Evolutionary conservation across 2,797 vertebrate species (phyloP).

Genomic region (Lerista edwardsae): DNA sequence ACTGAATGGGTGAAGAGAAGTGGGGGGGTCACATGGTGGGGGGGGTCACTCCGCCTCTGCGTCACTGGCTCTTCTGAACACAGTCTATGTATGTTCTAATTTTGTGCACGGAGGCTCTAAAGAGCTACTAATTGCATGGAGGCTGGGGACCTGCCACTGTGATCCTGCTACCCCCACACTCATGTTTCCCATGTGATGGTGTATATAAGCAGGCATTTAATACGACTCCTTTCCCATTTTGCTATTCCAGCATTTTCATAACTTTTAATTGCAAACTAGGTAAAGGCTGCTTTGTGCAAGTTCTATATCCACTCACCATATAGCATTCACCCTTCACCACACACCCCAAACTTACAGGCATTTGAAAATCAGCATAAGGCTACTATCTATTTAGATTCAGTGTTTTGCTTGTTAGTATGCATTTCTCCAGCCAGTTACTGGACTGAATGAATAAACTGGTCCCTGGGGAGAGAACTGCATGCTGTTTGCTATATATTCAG

Average conservation of each 20-base stretch:
- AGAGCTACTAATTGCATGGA: too few relatives aligned
- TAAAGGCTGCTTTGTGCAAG: not conserved
- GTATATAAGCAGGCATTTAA: too few relatives aligned
- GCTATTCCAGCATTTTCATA: too few relatives aligned
- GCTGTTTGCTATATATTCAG: not conserved
- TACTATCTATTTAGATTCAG: not conserved
- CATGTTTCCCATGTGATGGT: too few relatives aligned
- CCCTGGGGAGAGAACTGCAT: not conserved
- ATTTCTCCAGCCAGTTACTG: not conserved
- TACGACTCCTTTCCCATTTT: too few relatives aligned
- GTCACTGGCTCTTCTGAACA: not conserved
- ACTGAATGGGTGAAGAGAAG: not conserved
- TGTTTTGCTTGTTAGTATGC: not conserved
- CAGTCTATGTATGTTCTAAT: not conserved
- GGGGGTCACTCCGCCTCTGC: too few relatives aligned
- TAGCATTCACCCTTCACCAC: not conserved
- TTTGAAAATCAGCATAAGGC: not conserved
- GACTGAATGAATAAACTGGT: not conserved
- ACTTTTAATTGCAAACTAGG: not conserved
- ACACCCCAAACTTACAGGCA: not conserved
- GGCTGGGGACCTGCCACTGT: too few relatives aligned
- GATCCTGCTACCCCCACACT: too few relatives aligned
- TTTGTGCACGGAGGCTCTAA: too few relatives aligned
- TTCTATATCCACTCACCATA: not conserved
- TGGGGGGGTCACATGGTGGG: too few relatives aligned